phyloP scores from a whole-genome alignment of 2,113 vertebrate genomes.

The Neotragus moschatus region DNA sequence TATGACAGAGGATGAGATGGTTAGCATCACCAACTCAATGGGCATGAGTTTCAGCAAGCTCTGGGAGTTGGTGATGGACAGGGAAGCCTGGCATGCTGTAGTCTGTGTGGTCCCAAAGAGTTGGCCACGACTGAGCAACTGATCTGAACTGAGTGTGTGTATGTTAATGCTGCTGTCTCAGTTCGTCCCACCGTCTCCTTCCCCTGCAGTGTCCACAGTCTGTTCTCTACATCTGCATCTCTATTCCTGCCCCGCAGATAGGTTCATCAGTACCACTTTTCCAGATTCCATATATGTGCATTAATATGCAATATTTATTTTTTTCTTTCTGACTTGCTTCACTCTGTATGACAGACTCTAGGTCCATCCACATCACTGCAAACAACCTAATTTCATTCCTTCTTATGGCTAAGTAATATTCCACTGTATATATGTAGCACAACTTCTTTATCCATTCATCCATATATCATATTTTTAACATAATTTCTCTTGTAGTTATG shows the following conservation, averaged over 20 bases:
- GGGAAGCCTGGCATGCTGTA: background rate
- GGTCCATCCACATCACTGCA: background rate
- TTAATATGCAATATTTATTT: background rate
- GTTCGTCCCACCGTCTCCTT: background rate
- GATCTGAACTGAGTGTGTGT: background rate
- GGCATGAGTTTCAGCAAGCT: background rate
- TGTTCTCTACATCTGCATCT: background rate
- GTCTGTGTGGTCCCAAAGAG: background rate
- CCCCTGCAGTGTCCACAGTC: background rate
- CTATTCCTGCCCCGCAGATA: fast-evolving
- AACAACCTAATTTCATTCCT: background rate
- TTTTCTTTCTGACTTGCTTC: background rate
- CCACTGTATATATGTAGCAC: background rate
- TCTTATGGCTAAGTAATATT: background rate
- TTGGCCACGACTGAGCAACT: background rate
- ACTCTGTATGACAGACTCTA: background rate
- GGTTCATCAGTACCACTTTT: background rate
- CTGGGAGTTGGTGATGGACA: background rate
- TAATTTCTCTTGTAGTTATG: background rate
- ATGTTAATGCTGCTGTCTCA: background rate
- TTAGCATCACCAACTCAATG: background rate
- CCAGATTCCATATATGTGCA: background rate
- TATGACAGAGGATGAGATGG: background rate
- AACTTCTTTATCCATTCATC: background rate
- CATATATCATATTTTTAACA: background rate